Conservation (phyloP, 2,113 vertebrate species). For the Otolemur garnettii region DNA sequence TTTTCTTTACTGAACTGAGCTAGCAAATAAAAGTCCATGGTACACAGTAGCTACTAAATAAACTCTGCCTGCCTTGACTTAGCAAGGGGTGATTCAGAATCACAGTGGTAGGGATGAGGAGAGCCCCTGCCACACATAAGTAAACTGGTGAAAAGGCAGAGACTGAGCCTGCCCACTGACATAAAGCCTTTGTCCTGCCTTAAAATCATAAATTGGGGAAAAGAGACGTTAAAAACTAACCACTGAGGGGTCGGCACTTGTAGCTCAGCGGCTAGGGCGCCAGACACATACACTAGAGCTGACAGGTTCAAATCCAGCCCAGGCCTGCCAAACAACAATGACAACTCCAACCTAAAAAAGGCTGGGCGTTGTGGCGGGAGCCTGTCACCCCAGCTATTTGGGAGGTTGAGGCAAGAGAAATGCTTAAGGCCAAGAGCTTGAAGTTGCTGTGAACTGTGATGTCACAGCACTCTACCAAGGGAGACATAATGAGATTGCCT, state of each 20-base stretch:
- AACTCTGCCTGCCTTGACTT: neutral
- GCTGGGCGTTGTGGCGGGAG: no score
- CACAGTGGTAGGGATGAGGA: neutral
- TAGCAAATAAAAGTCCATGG: neutral
- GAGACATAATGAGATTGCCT: no score
- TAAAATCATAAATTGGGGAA: neutral
- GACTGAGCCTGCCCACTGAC: neutral
- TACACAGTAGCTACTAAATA: neutral
- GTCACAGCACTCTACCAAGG: no score
- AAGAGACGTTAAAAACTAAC: neutral
- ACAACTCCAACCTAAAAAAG: no score
- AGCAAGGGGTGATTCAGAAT: neutral
- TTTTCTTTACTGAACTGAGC: neutral
- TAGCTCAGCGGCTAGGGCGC: no score
- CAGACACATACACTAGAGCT: no score
- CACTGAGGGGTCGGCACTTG: neutral
- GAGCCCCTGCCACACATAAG: neutral
- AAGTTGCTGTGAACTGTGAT: no score
- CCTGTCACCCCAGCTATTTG: no score
- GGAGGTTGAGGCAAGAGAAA: no score
- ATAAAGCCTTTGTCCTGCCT: neutral
- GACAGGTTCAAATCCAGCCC: no score
- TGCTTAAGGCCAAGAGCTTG: no score
- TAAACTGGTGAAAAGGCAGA: neutral
- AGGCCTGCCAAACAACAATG: no score